Evolutionary conservation across 2,113 vertebrate genomes (phyloP).

Genomic region (Rana temporaria): DNA sequence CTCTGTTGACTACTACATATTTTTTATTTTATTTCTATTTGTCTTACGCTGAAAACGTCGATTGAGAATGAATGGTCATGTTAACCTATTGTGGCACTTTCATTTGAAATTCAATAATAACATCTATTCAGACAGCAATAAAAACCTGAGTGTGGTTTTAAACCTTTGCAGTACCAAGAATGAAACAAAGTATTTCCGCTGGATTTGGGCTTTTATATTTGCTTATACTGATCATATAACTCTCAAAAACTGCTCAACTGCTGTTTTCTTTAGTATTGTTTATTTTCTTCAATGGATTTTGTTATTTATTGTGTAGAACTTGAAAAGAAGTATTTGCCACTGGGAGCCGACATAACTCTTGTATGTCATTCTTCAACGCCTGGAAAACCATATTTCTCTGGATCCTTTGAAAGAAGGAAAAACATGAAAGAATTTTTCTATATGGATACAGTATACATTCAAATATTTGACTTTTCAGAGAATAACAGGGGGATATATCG

Average conservation of each 20-base stretch:
- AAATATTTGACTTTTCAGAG: background rate
- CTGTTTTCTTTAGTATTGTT: background rate
- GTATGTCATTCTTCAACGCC: background rate
- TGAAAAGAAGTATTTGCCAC: background rate
- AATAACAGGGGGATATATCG: conserved; percentile 4
- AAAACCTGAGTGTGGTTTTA: too few relatives aligned
- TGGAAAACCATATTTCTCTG: background rate
- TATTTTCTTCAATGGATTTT: background rate
- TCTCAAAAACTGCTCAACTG: too few relatives aligned
- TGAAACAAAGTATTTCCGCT: background rate
- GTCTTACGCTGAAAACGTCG: too few relatives aligned
- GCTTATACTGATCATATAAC: background rate
- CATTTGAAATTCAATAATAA: too few relatives aligned
- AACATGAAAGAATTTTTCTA: conserved; percentile 4
- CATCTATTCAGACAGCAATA: too few relatives aligned
- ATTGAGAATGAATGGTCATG: too few relatives aligned
- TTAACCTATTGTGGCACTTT: too few relatives aligned
- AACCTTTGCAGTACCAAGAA: too few relatives aligned
- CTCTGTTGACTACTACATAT: too few relatives aligned
- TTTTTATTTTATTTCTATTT: too few relatives aligned
- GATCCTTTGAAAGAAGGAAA: conserved; percentile 2
- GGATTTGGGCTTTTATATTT: background rate
- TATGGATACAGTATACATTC: background rate
- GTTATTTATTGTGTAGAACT: background rate
- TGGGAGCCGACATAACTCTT: conserved; percentile 2